Base-by-base conservation (phyloP, 2,888 invertebrate genomes). In the Abscondita cerata region DNA sequence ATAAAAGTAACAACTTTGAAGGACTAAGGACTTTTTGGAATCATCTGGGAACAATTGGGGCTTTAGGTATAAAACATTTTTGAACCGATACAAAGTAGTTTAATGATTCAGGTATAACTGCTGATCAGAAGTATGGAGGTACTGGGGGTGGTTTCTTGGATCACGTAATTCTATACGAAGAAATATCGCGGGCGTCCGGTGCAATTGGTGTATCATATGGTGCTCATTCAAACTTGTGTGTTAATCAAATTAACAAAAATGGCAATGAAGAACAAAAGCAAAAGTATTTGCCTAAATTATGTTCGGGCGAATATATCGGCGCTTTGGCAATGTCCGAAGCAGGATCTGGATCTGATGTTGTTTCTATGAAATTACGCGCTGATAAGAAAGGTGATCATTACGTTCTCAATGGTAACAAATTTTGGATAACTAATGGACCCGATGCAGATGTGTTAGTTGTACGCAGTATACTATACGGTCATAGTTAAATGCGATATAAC, bases 351-450 rank as follows among this genome's bases (percentile, higher is more conserved):
- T 97, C 97, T 1, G 98, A 99, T 82, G 98, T 99, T 1, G 95
- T 97, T 0, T 95, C 98, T 1, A 98, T 99, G 98, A 95, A 92
- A 78, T 78, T 94, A 13, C 87, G 84, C 50, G 99, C 98, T 0
- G 94, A 94, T 63, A 93, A 91, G 74, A 88, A 92, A 72, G 94
- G 92, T 0, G 96, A 97, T 75, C 87, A 93, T 77, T 99, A 96
- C 76, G 80, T 98, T 0, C 82, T 99, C 1, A 99, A 99, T 79
- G 99, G 99, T 2, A 93, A 85, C 72, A 99, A 99, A 80, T 98
- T 98, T 81, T 99, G 99, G 99, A 99, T 99, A 64, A 99, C 99
- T 0, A 99, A 99, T 79, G 98, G 94, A 4, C 92, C 96, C 0
- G 94, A 96, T 80, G 98, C 99, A 18, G 97, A 99, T 78, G 91